A percentile compares a stretch with the other conserved stretches of the same genome.
Evolutionary conservation across 1,140 invertebrate genomes (phyloP).

Genomic region (Papilio polyxenes): DNA sequence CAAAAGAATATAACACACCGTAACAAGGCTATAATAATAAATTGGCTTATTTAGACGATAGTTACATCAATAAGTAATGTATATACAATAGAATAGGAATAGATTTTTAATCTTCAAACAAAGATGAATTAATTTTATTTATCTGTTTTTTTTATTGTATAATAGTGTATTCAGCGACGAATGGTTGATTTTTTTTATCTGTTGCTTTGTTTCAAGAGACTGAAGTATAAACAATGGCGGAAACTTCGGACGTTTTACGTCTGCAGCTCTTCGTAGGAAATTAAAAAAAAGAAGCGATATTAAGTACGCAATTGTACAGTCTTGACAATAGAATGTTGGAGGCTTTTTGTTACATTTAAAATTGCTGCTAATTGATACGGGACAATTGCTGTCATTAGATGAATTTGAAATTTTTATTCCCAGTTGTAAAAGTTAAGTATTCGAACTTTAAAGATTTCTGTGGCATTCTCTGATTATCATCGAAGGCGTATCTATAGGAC

Average conservation of each 20-base stretch:
- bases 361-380: slow-evolving; percentile 20
- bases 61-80: background rate
- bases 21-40: background rate
- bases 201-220: slow-evolving; percentile 10
- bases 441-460: background rate
- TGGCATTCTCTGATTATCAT: background rate
- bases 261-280: slow-evolving; percentile 26
- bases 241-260: slow-evolving; percentile 16
- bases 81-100: too few relatives aligned
- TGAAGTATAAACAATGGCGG: slow-evolving; percentile 19
- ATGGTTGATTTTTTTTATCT: slow-evolving; percentile 1
- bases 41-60: background rate
- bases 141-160: background rate
- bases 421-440: background rate
- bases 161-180: background rate
- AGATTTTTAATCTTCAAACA: background rate
- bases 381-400: slow-evolving; percentile 23
- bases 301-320: slow-evolving; percentile 32
- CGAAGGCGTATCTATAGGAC: background rate
- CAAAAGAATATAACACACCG: background rate
- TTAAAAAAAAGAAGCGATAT: slow-evolving; percentile 32
- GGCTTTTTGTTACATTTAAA: slow-evolving; percentile 17
- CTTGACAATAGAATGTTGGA: slow-evolving; percentile 26
- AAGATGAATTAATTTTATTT: background rate
- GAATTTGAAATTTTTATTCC: slow-evolving; percentile 8